Percentiles rank a stretch among this genome's conserved stretches.
These are phyloP conservation scores for Dorcus parallelipipedus DNA, from an alignment of 2,888 invertebrate species.

Conservation along the genomic window DNA sequence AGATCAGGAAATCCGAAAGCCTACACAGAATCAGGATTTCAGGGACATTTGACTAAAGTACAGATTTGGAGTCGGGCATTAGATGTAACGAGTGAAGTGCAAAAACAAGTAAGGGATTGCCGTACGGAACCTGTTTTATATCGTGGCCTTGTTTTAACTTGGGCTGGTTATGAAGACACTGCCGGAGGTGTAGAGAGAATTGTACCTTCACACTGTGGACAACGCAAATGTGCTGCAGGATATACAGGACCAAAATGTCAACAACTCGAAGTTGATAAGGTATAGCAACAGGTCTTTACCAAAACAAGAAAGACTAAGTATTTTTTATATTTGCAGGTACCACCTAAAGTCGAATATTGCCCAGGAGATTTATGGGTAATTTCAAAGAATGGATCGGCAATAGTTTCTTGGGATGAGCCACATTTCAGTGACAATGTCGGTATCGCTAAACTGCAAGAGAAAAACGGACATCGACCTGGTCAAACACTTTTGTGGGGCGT, in stretches of 20 bases:
- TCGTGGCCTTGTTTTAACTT: conserved; percentile 79
- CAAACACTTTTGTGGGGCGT: conserved; percentile 86
- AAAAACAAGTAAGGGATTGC: conserved; percentile 90
- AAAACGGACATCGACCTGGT: conserved; percentile 82
- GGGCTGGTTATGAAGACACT: conserved; percentile 91
- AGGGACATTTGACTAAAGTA: conserved; percentile 90
- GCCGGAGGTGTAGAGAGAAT: conserved; percentile 86
- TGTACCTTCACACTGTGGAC: conserved; percentile 89
- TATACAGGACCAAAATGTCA: conserved; percentile 84
- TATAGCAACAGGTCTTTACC: conserved; percentile 23
- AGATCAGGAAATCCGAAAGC: conserved; percentile 76
- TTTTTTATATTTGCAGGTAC: conserved; percentile 47
- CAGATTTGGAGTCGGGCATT: conserved; percentile 92
- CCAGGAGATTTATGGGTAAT: conserved; percentile 94
- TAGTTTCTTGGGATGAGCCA: conserved; percentile 90
- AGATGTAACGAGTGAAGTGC: conserved; percentile 88
- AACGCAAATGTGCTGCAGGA: conserved; percentile 83
- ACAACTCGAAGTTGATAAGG: conserved; percentile 78
- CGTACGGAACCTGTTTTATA: conserved; percentile 89
- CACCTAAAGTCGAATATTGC: conserved; percentile 85
- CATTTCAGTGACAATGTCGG: conserved; percentile 87
- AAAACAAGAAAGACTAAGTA: no score
- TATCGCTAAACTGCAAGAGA: conserved; percentile 74
- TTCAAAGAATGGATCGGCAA: conserved; percentile 85
- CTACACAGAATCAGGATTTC: conserved; percentile 89